These are phyloP conservation scores for Chrysaora quinquecirrha DNA, from an alignment of 30 jellyfish, hydroid and myxozoan genomes.

Conservation along the genomic window DNA sequence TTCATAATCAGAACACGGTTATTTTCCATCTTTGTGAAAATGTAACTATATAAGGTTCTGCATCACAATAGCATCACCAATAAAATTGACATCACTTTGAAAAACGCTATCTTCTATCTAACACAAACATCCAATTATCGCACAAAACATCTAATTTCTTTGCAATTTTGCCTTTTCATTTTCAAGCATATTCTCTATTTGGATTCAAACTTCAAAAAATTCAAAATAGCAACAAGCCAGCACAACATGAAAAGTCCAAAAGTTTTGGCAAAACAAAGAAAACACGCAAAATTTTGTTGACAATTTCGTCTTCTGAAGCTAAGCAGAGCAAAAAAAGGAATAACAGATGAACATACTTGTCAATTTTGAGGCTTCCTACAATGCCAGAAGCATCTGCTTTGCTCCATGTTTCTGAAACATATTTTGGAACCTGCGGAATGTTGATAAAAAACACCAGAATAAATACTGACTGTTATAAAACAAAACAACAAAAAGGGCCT, in stretches of 20 bases:
- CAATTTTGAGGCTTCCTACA: slow-evolving; percentile 82
- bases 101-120: too few species aligned
- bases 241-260: not conserved
- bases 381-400: slow-evolving; percentile 92
- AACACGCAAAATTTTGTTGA: not conserved
- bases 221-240: not conserved
- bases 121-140: too few species aligned
- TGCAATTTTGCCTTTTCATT: not conserved
- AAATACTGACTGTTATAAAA: too few species aligned
- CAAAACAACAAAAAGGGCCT: not conserved
- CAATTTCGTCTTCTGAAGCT: not conserved
- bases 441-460: not conserved
- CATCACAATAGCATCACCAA: too few species aligned
- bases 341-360: slow-evolving; percentile 38
- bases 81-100: too few species aligned
- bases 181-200: too few species aligned
- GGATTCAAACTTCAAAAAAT: not conserved
- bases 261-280: not conserved
- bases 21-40: too few species aligned
- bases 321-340: not conserved
- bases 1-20: too few species aligned
- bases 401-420: slow-evolving; percentile 90
- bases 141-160: too few species aligned
- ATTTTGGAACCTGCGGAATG: slow-evolving; percentile 87
- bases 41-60: too few species aligned